Conservation (phyloP, 2,888 invertebrate genomes). For the Hemaris fuciformis region DNA sequence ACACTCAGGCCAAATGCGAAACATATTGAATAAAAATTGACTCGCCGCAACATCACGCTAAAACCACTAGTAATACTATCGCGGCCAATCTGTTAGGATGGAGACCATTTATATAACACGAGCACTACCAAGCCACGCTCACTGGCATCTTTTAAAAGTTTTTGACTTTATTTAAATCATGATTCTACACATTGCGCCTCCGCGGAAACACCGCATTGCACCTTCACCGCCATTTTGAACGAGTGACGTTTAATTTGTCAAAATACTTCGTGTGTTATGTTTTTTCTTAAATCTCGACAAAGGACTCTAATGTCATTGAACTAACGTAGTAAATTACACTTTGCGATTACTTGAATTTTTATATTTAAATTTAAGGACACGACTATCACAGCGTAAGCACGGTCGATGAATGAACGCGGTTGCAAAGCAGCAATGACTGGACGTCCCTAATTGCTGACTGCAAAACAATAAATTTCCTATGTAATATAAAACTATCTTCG, state of each 20-base stretch:
- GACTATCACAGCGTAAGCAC: constrained; percentile 14
- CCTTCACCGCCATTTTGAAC: constrained; percentile 68
- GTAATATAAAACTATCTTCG: no score
- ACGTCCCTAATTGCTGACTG: background rate
- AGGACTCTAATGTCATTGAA: constrained; percentile 13
- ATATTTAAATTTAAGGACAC: background rate
- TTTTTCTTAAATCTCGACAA: constrained; percentile 19
- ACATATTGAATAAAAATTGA: constrained; percentile 79
- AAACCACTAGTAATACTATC: constrained; percentile 46
- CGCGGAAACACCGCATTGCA: constrained; percentile 80
- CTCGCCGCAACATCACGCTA: constrained; percentile 76
- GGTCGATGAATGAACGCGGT: constrained; percentile 17
- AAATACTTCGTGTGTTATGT: constrained; percentile 27
- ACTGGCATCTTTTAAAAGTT: constrained; percentile 62
- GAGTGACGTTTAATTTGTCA: constrained; percentile 39
- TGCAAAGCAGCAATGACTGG: background rate
- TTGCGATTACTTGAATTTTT: background rate
- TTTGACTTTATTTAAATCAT: constrained; percentile 64
- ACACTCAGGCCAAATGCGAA: constrained; percentile 78
- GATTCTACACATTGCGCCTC: constrained; percentile 67
- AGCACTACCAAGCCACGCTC: constrained; percentile 59
- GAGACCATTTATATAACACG: constrained; percentile 47
- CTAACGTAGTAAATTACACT: background rate
- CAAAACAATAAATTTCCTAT: background rate
- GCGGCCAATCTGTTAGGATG: constrained; percentile 39